phyloP scores from a whole-genome alignment of 2,797 vertebrate genomes.

The Rachycentron canadum region DNA sequence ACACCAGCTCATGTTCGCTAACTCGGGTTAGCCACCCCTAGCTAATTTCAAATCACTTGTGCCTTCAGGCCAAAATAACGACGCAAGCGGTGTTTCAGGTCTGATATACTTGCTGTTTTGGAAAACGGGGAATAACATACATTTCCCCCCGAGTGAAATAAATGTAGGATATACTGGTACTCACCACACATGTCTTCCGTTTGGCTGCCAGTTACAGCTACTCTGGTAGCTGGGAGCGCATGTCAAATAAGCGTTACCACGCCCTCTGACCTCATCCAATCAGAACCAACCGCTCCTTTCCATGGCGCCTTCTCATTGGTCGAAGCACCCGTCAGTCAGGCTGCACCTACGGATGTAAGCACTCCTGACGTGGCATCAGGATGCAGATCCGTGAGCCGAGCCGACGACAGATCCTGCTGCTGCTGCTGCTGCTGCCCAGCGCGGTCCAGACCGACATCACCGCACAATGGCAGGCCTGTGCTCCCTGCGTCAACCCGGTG shows the following conservation, averaged over 20 bases:
- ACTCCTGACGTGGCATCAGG: slow-evolving; percentile 86
- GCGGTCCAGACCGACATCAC: slow-evolving; percentile 2
- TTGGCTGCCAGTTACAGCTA: slow-evolving; percentile 61
- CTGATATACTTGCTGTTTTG: neutral
- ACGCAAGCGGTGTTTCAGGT: neutral
- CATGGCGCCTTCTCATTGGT: slow-evolving; percentile 73
- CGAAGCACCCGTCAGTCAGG: slow-evolving; percentile 49
- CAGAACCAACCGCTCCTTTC: slow-evolving; percentile 19
- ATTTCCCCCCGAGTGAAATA: neutral
- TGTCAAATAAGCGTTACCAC: slow-evolving; percentile 57
- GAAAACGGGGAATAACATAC: rapidly evolving
- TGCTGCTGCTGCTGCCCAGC: neutral
- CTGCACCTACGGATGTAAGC: slow-evolving; percentile 39
- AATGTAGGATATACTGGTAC: slow-evolving; percentile 47
- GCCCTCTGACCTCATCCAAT: slow-evolving; percentile 34
- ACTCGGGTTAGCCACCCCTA: slow-evolving; percentile 60
- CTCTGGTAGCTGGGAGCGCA: slow-evolving; percentile 54
- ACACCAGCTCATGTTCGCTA: slow-evolving; percentile 47
- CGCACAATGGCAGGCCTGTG: slow-evolving; percentile 9
- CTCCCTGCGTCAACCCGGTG: neutral
- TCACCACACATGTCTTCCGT: slow-evolving; percentile 87
- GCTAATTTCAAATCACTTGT: slow-evolving; percentile 49
- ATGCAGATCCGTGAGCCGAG: slow-evolving; percentile 44
- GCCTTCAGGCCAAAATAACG: neutral
- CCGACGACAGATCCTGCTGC: slow-evolving; percentile 4